phyloP scores from a whole-genome alignment of 2,888 invertebrate genomes.

The Allacma fusca region DNA sequence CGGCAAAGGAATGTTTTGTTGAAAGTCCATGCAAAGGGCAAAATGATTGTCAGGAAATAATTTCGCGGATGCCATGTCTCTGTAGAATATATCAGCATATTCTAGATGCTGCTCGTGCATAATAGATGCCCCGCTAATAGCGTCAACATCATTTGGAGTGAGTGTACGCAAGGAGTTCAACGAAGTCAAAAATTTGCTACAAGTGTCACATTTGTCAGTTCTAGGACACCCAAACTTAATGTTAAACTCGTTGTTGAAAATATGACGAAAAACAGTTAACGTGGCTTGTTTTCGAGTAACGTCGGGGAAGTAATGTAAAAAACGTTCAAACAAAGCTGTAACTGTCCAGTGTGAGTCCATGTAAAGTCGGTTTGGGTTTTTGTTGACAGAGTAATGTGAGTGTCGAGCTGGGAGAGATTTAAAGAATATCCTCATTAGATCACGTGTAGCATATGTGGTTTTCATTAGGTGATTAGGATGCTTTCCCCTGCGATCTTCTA shows the following conservation, averaged over 20 bases:
- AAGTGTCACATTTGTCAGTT: constrained; percentile 35
- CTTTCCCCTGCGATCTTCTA: no score
- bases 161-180: no score
- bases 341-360: constrained; percentile 31
- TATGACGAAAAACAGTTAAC: constrained; percentile 7
- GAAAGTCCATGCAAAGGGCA: constrained; percentile 42
- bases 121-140: no score
- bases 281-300: background rate
- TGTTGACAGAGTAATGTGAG: constrained; percentile 21
- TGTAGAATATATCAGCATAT: constrained; percentile 22
- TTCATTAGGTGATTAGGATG: no score
- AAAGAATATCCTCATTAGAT: constrained; percentile 6
- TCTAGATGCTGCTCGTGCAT: background rate
- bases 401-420: background rate
- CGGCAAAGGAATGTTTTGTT: constrained; percentile 49
- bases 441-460: no score
- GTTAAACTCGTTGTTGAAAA: constrained; percentile 43
- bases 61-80: background rate
- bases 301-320: constrained; percentile 3
- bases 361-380: constrained; percentile 24
- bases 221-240: constrained; percentile 38
- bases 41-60: background rate
- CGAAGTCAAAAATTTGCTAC: constrained; percentile 19
- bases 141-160: no score
- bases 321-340: constrained; percentile 9